Evolutionary conservation across 2,888 invertebrate genomes (phyloP).

Genomic region (Eilema sororculum): DNA sequence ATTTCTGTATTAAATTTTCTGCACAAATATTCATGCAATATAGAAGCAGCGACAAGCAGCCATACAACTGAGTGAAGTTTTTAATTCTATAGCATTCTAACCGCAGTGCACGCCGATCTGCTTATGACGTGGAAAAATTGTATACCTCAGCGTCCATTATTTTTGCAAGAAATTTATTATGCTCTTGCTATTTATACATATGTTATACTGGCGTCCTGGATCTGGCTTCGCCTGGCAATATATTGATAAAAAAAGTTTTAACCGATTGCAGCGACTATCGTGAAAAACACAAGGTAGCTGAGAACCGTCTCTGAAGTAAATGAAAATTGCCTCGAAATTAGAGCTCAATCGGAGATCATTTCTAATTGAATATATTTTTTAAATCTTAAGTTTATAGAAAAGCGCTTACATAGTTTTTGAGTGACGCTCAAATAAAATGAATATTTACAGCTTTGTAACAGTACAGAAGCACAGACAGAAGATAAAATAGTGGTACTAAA

Average conservation of each 20-base stretch:
- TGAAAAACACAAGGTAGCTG: too few species aligned
- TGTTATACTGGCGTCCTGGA: too few species aligned
- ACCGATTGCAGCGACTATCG: too few species aligned
- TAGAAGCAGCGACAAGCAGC: neutral
- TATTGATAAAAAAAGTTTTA: too few species aligned
- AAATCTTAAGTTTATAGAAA: too few species aligned
- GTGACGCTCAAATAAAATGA: too few species aligned
- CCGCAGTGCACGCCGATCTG: neutral
- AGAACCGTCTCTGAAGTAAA: too few species aligned
- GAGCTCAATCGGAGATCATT: too few species aligned
- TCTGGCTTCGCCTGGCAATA: too few species aligned
- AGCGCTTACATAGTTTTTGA: too few species aligned
- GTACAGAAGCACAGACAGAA: neutral
- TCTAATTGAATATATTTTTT: too few species aligned
- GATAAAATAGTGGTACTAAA: neutral
- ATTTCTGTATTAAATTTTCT: constrained; percentile 6
- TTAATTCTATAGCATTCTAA: neutral
- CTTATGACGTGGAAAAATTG: neutral
- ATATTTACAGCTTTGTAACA: neutral
- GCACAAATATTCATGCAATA: neutral
- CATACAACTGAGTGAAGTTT: neutral
- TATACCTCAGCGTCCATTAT: neutral
- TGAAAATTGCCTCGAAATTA: too few species aligned
- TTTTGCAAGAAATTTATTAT: neutral
- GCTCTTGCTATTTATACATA: neutral